Conservation (phyloP, 2,888 invertebrate genomes). For the Globia sparganii region DNA sequence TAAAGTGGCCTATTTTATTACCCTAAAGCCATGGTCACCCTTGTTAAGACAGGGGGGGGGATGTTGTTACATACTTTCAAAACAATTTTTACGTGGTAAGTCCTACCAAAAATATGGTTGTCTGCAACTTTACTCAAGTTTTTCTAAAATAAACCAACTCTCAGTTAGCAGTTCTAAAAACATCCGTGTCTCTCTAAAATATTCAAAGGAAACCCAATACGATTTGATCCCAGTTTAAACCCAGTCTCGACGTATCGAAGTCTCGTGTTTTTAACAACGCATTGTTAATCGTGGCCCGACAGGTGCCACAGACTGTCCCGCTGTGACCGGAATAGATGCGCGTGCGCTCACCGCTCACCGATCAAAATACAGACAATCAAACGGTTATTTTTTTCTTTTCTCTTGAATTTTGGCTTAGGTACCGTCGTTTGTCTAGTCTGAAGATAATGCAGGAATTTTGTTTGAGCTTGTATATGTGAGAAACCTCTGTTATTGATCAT, state of each 20-base stretch:
- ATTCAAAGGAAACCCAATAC: constrained; percentile 30
- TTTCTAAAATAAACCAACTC: not conserved
- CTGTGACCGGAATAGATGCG: constrained; percentile 64
- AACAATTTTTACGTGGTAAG: not conserved
- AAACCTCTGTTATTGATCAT: too few species aligned
- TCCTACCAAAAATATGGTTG: not conserved
- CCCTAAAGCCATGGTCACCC: constrained; percentile 34
- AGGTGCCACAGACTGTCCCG: constrained; percentile 58
- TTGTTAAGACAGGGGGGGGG: not conserved
- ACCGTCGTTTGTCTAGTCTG: constrained; percentile 20
- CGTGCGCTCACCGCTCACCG: constrained; percentile 48
- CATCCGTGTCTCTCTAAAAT: not conserved
- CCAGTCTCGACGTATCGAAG: constrained; percentile 45
- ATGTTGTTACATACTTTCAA: too few species aligned
- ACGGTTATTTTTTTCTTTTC: constrained; percentile 43
- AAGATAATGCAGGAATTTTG: constrained; percentile 28
- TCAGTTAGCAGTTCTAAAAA: constrained; percentile 15
- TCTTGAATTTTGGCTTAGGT: constrained; percentile 34
- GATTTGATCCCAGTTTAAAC: constrained; percentile 32
- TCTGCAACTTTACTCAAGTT: not conserved
- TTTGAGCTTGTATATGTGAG: not conserved
- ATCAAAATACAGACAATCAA: constrained; percentile 55
- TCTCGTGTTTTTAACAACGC: constrained; percentile 61
- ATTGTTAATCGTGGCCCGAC: constrained; percentile 65
- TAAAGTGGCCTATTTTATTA: not conserved